A percentile compares a stretch with the other conserved stretches of the same genome.
These are phyloP conservation scores for Patella caerulea DNA, from an alignment of 2,888 invertebrate genomes.

Conservation along the genomic window DNA sequence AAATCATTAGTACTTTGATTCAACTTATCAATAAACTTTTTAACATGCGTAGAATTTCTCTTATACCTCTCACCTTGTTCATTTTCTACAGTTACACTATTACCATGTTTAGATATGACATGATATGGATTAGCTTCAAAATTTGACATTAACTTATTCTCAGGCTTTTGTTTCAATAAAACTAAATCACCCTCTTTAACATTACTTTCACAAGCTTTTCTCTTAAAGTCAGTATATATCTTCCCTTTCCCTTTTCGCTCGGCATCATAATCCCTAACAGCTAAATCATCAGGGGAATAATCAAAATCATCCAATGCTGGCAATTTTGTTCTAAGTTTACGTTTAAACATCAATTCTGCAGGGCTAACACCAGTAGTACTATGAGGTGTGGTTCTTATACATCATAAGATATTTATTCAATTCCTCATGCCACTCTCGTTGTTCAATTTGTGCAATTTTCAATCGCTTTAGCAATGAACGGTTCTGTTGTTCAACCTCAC, in stretches of 20 bases:
- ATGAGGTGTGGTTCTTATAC: constrained; percentile 33
- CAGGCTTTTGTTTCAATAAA: constrained; percentile 16
- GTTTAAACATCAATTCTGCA: constrained; percentile 28
- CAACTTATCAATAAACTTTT: constrained; percentile 1
- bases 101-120: neutral
- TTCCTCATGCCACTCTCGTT: constrained; percentile 24
- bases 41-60: neutral
- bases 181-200: constrained; percentile 19
- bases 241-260: constrained; percentile 21
- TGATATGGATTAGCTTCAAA: constrained; percentile 2
- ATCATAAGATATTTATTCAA: constrained; percentile 22
- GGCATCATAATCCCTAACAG: constrained; percentile 22
- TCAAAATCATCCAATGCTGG: too few species aligned
- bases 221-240: constrained; percentile 16
- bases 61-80: neutral
- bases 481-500: too few species aligned
- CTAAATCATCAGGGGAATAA: neutral
- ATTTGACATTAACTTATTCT: neutral
- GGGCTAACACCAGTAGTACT: constrained; percentile 32
- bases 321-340: neutral
- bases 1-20: neutral
- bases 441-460: constrained; percentile 26
- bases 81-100: constrained; percentile 1
- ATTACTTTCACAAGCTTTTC: constrained; percentile 14
- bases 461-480: too few species aligned